Percentiles rank a stretch among this genome's conserved stretches.
Evolutionary conservation across 2,797 vertebrate species (phyloP).

Genomic region (Anableps anableps): DNA sequence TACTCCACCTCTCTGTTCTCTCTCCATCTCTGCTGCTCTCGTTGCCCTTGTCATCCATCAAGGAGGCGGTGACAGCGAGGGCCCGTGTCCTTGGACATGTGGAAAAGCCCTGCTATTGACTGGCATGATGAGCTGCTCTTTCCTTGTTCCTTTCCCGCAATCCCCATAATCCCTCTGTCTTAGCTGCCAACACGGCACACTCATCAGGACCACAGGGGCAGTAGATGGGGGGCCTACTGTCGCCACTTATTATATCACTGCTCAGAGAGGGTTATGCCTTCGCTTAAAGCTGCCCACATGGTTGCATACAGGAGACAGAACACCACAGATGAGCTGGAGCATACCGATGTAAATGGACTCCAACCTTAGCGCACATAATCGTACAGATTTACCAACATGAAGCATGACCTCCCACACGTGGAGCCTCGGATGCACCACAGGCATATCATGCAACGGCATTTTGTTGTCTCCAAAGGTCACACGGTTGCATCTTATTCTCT

Average conservation of each 20-base stretch:
- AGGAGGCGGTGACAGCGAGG: slow-evolving; percentile 70
- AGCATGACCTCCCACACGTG: slow-evolving; percentile 30
- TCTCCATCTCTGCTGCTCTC: slow-evolving; percentile 10
- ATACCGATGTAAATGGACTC: slow-evolving; percentile 22
- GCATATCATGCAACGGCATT: slow-evolving; percentile 64
- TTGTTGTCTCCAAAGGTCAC: slow-evolving; percentile 76
- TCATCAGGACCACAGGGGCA: slow-evolving; percentile 68
- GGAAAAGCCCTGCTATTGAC: slow-evolving; percentile 75
- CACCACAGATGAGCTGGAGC: slow-evolving; percentile 18
- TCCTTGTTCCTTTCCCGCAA: slow-evolving; percentile 67
- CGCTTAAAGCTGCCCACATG: slow-evolving; percentile 41
- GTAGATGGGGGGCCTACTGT: slow-evolving; percentile 64
- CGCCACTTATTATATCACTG: slow-evolving; percentile 73
- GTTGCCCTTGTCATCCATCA: slow-evolving; percentile 68
- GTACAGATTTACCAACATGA: slow-evolving; percentile 19
- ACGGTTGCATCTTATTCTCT: slow-evolving; percentile 63
- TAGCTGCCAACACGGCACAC: slow-evolving; percentile 72
- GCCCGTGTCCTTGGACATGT: slow-evolving; percentile 72
- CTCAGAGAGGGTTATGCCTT: slow-evolving; percentile 55
- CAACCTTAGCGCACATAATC: slow-evolving; percentile 1
- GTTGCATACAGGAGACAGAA: slow-evolving; percentile 27
- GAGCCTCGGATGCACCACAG: slow-evolving; percentile 45
- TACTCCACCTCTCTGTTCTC: slow-evolving; percentile 2
- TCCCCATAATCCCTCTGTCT: slow-evolving; percentile 77
- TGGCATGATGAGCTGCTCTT: slow-evolving; percentile 77